Conservation (phyloP, 2,797 vertebrate genomes). For the Botia kubotai region DNA sequence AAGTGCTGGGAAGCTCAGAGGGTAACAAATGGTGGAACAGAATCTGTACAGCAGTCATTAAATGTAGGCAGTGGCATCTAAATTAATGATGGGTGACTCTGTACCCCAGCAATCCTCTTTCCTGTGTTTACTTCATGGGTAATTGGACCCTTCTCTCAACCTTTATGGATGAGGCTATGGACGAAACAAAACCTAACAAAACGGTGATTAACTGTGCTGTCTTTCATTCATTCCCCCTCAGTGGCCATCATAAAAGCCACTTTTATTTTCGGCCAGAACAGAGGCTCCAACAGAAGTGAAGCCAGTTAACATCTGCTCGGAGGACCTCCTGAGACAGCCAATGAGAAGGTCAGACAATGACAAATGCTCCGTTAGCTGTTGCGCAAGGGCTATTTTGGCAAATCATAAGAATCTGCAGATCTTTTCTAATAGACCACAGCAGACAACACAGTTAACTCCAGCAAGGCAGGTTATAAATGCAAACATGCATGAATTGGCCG, state of each 20-base stretch:
- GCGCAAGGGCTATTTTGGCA: slow-evolving; percentile 37
- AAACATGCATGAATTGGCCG: neutral
- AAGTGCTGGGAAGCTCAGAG: slow-evolving; percentile 13
- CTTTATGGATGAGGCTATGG: slow-evolving; percentile 23
- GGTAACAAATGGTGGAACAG: slow-evolving; percentile 20
- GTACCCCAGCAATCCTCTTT: slow-evolving; percentile 38
- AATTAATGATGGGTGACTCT: slow-evolving; percentile 67
- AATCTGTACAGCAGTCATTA: slow-evolving; percentile 24
- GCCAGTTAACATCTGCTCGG: slow-evolving; percentile 53
- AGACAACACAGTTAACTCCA: slow-evolving; percentile 18
- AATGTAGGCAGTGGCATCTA: slow-evolving; percentile 31
- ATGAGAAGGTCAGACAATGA: slow-evolving; percentile 57
- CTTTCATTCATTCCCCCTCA: slow-evolving; percentile 23
- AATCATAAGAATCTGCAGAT: slow-evolving; percentile 36
- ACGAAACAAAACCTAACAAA: slow-evolving; percentile 34
- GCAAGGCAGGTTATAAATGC: slow-evolving; percentile 6
- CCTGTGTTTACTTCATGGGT: slow-evolving; percentile 45
- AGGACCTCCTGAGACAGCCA: slow-evolving; percentile 40
- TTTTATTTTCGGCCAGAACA: slow-evolving; percentile 35
- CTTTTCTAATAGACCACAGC: slow-evolving; percentile 17
- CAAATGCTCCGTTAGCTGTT: slow-evolving; percentile 39
- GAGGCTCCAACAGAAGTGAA: slow-evolving; percentile 43
- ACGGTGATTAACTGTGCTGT: slow-evolving; percentile 17
- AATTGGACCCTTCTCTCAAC: slow-evolving; percentile 30
- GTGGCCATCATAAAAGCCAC: slow-evolving; percentile 30